A percentile compares a stretch with the other conserved stretches of the same genome.
These are phyloP conservation scores for Bos javanicus DNA, from an alignment of 2,113 vertebrate genomes.

Conservation along the genomic window DNA sequence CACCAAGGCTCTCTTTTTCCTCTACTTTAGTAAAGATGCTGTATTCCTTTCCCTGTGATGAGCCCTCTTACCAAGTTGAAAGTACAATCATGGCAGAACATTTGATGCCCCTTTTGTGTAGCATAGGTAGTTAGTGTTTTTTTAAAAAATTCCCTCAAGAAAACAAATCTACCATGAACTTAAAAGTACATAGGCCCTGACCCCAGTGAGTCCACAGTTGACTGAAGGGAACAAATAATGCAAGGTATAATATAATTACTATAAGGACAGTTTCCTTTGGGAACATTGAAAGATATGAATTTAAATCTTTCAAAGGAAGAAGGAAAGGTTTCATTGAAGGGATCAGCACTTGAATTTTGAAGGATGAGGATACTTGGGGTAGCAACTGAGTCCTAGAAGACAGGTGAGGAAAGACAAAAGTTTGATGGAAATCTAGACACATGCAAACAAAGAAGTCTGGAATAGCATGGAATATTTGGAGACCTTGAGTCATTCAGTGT, in stretches of 20 bases:
- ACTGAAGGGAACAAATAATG: neutral
- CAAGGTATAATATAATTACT: neutral
- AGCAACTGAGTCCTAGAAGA: neutral
- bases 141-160: neutral
- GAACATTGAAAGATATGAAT: neutral
- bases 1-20: neutral
- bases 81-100: neutral
- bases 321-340: neutral
- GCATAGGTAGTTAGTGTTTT: neutral
- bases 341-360: neutral
- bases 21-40: neutral
- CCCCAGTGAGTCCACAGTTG: neutral
- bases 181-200: neutral
- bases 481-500: neutral
- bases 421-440: neutral
- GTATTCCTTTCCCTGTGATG: neutral
- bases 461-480: neutral
- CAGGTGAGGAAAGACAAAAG: neutral
- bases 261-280: neutral
- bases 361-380: neutral
- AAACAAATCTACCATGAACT: neutral
- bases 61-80: neutral
- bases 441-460: neutral
- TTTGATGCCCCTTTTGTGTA: neutral
- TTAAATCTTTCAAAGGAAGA: neutral